A percentile compares a stretch with the other conserved stretches of the same genome.
phyloP scores from a whole-genome alignment of 2,888 invertebrate species.

The Brassicogethes aeneus region DNA sequence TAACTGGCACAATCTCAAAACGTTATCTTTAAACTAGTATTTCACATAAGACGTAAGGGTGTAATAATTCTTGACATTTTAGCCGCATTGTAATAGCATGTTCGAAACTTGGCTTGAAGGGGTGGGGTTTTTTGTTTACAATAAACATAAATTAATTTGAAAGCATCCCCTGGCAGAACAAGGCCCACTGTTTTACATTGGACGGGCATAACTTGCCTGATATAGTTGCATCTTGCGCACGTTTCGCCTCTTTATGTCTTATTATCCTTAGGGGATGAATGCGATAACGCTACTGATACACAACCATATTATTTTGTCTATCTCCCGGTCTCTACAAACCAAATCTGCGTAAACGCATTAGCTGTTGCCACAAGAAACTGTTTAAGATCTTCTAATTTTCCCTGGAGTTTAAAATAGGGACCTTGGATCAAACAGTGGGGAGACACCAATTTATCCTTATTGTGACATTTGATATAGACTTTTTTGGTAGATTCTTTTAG shows the following conservation, averaged over 20 bases:
- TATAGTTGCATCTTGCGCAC: background rate
- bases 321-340: too few species aligned
- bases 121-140: slow-evolving; percentile 32
- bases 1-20: too few species aligned
- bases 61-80: slow-evolving; percentile 26
- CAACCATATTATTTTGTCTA: too few species aligned
- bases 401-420: too few species aligned
- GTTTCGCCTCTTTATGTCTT: background rate
- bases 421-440: too few species aligned
- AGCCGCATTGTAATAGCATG: slow-evolving; percentile 22
- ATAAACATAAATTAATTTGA: slow-evolving; percentile 36
- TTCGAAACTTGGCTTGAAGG: slow-evolving; percentile 23
- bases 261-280: slow-evolving; percentile 1
- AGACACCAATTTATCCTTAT: too few species aligned
- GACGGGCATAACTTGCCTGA: slow-evolving; percentile 1
- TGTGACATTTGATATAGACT: too few species aligned
- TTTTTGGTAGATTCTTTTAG: too few species aligned
- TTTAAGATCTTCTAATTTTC: too few species aligned
- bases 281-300: background rate
- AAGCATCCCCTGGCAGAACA: slow-evolving; percentile 23
- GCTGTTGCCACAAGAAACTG: too few species aligned
- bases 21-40: background rate
- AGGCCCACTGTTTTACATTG: slow-evolving; percentile 20
- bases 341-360: too few species aligned
- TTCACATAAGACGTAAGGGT: slow-evolving; percentile 8